Evolutionary conservation across 2,113 vertebrate genomes (phyloP), one percentile per base, ranked within the genome.

Genomic region (Cyprinodon tularosa): DNA sequence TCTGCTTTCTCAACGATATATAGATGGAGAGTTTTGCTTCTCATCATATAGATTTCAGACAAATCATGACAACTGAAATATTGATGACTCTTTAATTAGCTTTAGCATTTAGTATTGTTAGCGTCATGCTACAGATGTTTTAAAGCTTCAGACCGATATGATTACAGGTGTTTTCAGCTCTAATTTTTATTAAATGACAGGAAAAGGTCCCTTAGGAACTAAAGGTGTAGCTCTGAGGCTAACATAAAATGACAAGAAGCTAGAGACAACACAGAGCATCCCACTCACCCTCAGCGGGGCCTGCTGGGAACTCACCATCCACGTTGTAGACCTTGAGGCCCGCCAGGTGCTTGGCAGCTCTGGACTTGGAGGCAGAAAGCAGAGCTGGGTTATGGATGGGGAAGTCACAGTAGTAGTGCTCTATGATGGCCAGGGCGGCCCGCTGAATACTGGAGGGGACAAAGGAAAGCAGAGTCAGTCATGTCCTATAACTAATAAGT

Each of bases 361-460:
- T 93, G 62, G 95, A 95, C 71, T 96, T 97, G 83, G 95, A 96
- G 80, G 95, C 95, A n/a, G 95, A 95, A 53, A 96, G 91, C 84
- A 96, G 86, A 15, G 95, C 93, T 0, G 96, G 96, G 85, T 98
- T 98, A 81, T 97, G 95, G 90, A 97, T 94, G 2, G 95, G 91
- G 92, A 98, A 99, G 90, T 99, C 96, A 72, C 93, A 95, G 91
- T 98, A 97, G 93, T 98, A 99, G 83, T 96, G 96, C 90, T 98
- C 96, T 77, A 99, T 84, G 88, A 99, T 92, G 86, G 95, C 94
- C 86, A 98, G 78, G 4, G 97, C 97, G 68, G 97, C 96, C 85
- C 96, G 91, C 89, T 99, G 97, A 82, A 99, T 96, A 85, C 97
- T 99, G 86, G 1, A 65, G 77, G 69, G 62, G 48, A 65, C 42